Percentiles rank a stretch among this genome's conserved stretches.
Evolutionary conservation across 1,140 invertebrate species (phyloP).

Genomic region (Vanessa atalanta): DNA sequence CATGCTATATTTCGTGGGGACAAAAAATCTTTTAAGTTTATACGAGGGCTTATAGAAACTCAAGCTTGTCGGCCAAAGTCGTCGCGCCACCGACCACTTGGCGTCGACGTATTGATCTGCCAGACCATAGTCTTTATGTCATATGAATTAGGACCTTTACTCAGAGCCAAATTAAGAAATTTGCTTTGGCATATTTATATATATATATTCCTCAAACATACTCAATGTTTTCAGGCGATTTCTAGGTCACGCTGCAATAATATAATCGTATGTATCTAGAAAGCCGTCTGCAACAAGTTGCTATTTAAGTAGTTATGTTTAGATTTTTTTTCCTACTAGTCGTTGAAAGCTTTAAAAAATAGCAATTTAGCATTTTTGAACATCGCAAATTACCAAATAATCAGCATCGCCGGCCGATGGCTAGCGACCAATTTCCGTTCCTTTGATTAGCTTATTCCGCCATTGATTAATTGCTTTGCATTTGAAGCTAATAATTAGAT

Average conservation of each 20-base stretch:
- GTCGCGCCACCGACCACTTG: constrained; percentile 59
- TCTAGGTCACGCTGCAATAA: constrained; percentile 31
- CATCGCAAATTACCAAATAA: constrained; percentile 26
- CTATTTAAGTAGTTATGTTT: constrained; percentile 24
- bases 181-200: not conserved
- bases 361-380: constrained; percentile 15
- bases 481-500: constrained; percentile 43
- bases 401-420: constrained; percentile 35
- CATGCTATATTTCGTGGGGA: constrained; percentile 11
- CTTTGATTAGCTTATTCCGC: constrained; percentile 49
- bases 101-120: constrained; percentile 72
- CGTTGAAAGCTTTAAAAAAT: constrained; percentile 21
- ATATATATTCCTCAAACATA: not conserved
- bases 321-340: constrained; percentile 21
- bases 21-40: constrained; percentile 10
- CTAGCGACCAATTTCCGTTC: constrained; percentile 66
- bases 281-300: constrained; percentile 42
- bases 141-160: constrained; percentile 45
- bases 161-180: constrained; percentile 16
- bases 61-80: constrained; percentile 25
- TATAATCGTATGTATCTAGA: constrained; percentile 31
- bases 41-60: constrained; percentile 19
- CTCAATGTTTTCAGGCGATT: constrained; percentile 11
- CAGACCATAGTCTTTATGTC: constrained; percentile 51
- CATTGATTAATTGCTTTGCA: constrained; percentile 42